A percentile compares a stretch with the other conserved stretches of the same genome.
Conservation (phyloP, 2,888 invertebrate species). For the Emmelina monodactyla region DNA sequence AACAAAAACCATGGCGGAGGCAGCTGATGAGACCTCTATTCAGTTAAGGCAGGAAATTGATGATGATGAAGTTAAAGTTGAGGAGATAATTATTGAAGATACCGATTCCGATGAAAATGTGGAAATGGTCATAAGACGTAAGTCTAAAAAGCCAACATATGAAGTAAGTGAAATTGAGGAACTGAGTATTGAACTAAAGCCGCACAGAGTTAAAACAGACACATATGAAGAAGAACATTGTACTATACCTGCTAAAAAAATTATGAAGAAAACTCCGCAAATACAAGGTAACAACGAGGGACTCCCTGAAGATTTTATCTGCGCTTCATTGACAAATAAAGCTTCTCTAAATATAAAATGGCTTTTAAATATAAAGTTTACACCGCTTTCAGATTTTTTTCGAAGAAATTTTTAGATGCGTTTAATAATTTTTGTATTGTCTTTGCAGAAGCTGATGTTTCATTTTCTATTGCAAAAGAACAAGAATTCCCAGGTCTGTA, state of each 20-base stretch:
- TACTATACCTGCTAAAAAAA: conserved; percentile 73
- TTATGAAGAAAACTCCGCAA: conserved; percentile 68
- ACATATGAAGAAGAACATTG: conserved; percentile 72
- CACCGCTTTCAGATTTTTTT: too few relatives aligned
- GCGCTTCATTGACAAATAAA: too few relatives aligned
- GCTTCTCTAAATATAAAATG: not conserved
- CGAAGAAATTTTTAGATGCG: too few relatives aligned
- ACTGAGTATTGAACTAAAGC: conserved; percentile 64
- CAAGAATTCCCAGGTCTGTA: conserved; percentile 68
- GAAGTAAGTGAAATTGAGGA: conserved; percentile 71
- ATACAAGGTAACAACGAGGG: conserved; percentile 79
- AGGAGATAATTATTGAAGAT: conserved; percentile 73
- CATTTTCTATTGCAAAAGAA: conserved; percentile 74
- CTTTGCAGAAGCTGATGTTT: conserved; percentile 72
- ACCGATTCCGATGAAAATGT: conserved; percentile 67
- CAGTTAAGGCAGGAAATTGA: conserved; percentile 71
- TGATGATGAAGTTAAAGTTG: conserved; percentile 68
- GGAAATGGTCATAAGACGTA: conserved; percentile 56
- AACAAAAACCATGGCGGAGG: conserved; percentile 70
- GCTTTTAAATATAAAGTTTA: too few relatives aligned
- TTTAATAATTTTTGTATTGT: conserved; percentile 3
- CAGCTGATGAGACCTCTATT: conserved; percentile 73
- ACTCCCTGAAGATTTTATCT: too few relatives aligned
- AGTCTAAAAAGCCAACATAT: conserved; percentile 61
- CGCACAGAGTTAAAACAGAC: conserved; percentile 41